Evolutionary conservation across 2,888 invertebrate genomes (phyloP), one percentile per base, ranked within the genome.

Genomic region (Apamea sordens): DNA sequence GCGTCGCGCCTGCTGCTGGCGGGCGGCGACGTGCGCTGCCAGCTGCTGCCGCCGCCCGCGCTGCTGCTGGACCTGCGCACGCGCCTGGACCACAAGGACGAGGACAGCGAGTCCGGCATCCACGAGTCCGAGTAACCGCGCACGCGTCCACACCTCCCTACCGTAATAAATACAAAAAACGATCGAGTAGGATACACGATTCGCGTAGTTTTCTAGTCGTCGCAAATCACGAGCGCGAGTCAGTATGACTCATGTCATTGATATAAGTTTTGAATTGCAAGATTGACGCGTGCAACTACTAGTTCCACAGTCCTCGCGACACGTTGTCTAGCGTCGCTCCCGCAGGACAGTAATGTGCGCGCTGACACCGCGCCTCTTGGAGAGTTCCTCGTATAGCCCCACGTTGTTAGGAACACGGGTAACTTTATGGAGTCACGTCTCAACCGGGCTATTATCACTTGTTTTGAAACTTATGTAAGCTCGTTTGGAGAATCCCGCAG

Each of bases 61-160:
- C 95, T 96, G 90, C 92, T 96, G 88, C 94, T 94, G 92, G 96
- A 96, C 93, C 95, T 96, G 86, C 94, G 94, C 92, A 94, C 95
- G 73, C 92, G 96, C 18, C 94, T 96, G 89, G 95, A 95, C 92
- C 94, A 90, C 82, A 95, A 96, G 93, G 96, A 96, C 92, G 96
- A 96, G 86, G 96, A 96, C 92, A 94, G 92, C 93, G 96, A 96
- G 93, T 96, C 96, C 86, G 96, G 96, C 89, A 96, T 96, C 79
- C 96, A 96, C 93, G 96, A 96, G 91, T 90, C 96, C 92, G 96
- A 96, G 93, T 96, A 94, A 90, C 90, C 69, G 71, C 47, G 28
- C 21, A 24, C 71, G 1, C 73, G 21, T 7, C 2, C 4, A 5
- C 44, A 13, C 24, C 15, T 32, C 32, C 21, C 53, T 3, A 1